These are phyloP conservation scores for Stenoptilia bipunctidactyla DNA, from an alignment of 2,888 invertebrate species.

Conservation along the genomic window DNA sequence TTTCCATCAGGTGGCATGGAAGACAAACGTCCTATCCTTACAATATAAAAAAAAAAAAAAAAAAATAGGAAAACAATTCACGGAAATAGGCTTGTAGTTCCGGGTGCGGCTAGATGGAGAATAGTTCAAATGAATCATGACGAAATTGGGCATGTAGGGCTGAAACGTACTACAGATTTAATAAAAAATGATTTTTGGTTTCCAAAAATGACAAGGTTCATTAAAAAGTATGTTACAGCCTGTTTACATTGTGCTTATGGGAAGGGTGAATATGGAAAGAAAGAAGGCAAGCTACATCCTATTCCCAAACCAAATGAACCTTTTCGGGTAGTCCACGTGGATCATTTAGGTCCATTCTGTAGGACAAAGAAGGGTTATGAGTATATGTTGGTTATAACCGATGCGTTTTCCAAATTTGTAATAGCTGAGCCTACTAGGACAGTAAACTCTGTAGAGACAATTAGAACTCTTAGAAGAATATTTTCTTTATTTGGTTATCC, in stretches of 20 bases:
- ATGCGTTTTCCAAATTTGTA: neutral
- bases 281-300: slow-evolving; percentile 10
- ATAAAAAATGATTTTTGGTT: slow-evolving; percentile 20
- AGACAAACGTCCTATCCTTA: too few species aligned
- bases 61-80: slow-evolving; percentile 13
- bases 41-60: too few species aligned
- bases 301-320: slow-evolving; percentile 12
- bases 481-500: slow-evolving; percentile 12
- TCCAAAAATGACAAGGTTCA: too few species aligned
- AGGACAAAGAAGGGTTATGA: slow-evolving; percentile 10
- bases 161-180: too few species aligned
- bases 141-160: too few species aligned
- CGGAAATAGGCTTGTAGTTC: too few species aligned
- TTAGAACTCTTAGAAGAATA: too few species aligned
- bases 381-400: slow-evolving; percentile 10
- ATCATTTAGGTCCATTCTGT: slow-evolving; percentile 12
- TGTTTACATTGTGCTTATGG: too few species aligned
- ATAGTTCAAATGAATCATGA: too few species aligned
- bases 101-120: slow-evolving; percentile 16
- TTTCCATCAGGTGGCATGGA: too few species aligned
- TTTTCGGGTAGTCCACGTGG: slow-evolving; percentile 9
- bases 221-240: too few species aligned
- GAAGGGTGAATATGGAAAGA: slow-evolving; percentile 10
- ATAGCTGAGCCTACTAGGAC: slow-evolving; percentile 5
- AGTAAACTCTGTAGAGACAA: too few species aligned